Conservation (phyloP, 1,140 invertebrate genomes). For the Thaumatotibia leucotreta region DNA sequence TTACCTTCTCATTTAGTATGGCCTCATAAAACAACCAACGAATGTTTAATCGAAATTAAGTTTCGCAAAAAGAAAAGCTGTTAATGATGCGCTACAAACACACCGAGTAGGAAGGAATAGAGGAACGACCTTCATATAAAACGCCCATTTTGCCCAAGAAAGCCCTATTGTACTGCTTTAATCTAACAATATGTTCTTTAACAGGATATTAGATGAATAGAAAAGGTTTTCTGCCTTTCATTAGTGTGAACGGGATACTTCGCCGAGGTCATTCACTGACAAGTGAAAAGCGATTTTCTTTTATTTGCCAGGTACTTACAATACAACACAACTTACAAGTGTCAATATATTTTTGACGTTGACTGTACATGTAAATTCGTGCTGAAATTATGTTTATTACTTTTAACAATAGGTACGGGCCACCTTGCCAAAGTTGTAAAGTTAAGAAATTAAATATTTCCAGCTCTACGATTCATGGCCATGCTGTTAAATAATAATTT, state of each 20-base stretch:
- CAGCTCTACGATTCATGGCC: too few relatives aligned
- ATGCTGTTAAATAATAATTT: too few relatives aligned
- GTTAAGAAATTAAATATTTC: neutral
- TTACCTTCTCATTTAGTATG: too few relatives aligned
- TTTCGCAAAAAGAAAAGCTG: neutral
- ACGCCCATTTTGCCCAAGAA: neutral
- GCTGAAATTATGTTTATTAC: neutral
- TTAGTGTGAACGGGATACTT: neutral
- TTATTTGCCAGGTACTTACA: neutral
- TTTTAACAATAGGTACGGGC: neutral
- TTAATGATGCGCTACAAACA: neutral
- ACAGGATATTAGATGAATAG: slow-evolving; percentile 5
- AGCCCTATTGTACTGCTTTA: neutral
- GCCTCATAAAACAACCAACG: neutral
- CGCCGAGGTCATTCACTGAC: slow-evolving; percentile 5
- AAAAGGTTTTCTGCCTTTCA: slow-evolving; percentile 8
- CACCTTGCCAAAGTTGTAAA: neutral
- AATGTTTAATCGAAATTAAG: neutral
- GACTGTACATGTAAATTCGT: neutral
- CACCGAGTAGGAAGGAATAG: too few relatives aligned
- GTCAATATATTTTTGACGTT: neutral
- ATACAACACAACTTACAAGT: neutral
- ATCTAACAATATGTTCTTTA: slow-evolving; percentile 3
- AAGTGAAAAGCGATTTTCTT: neutral
- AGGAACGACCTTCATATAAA: neutral